Percentiles rank a stretch among this genome's conserved stretches.
Conservation (phyloP, 2,113 vertebrate genomes). For the Crypturellus undulatus region DNA sequence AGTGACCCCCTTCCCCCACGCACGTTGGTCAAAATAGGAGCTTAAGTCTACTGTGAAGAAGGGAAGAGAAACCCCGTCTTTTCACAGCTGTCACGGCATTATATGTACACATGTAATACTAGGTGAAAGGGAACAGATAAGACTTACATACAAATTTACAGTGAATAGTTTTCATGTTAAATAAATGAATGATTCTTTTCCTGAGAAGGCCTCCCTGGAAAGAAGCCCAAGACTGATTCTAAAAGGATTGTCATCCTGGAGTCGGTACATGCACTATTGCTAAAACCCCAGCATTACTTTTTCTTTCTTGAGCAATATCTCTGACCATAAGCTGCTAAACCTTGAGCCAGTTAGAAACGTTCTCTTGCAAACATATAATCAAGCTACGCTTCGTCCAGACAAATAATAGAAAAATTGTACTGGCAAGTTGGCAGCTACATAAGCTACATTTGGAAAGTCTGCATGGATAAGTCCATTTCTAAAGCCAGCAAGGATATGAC, state of each 20-base stretch:
- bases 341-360: constrained; percentile 1
- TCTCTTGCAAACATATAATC: neutral
- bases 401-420: constrained; percentile 5
- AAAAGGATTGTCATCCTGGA: neutral
- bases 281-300: neutral
- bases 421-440: neutral
- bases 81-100: neutral
- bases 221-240: constrained; percentile 24
- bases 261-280: neutral
- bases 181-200: constrained; percentile 5
- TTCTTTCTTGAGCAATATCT: neutral
- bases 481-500: neutral
- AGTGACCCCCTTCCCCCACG: neutral
- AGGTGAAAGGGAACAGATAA: constrained; percentile 2
- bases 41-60: neutral
- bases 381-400: neutral
- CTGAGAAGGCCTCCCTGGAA: neutral
- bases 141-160: neutral
- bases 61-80: neutral
- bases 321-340: constrained; percentile 7
- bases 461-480: neutral
- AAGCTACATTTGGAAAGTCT: neutral
- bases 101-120: neutral
- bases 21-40: neutral
- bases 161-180: constrained; percentile 4